These are phyloP conservation scores for Oreochromis niloticus DNA, from an alignment of 2,113 vertebrate genomes.

Conservation along the genomic window DNA sequence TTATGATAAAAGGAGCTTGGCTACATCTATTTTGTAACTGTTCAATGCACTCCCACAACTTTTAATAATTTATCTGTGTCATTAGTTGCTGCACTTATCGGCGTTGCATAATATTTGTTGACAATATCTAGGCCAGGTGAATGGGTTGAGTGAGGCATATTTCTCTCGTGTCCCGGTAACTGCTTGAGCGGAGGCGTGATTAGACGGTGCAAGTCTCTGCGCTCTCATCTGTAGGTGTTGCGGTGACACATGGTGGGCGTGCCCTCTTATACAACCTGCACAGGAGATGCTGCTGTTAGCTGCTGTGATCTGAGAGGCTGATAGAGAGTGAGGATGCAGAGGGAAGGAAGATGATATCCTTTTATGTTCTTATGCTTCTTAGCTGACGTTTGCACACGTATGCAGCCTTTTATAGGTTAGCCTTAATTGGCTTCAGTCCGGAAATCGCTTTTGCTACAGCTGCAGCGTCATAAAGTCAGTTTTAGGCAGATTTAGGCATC, in stretches of 20 bases:
- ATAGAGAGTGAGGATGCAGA: background rate
- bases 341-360: background rate
- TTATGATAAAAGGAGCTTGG: background rate
- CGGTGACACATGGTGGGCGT: conserved; percentile 21
- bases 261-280: conserved; percentile 28
- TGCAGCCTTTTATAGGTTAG: background rate
- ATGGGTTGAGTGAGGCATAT: background rate
- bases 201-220: background rate
- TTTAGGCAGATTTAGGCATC: background rate
- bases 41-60: background rate
- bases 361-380: background rate
- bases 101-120: background rate
- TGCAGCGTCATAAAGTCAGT: background rate
- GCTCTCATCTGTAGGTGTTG: background rate
- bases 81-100: background rate
- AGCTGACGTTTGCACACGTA: background rate
- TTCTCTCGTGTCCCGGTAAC: background rate
- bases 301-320: background rate
- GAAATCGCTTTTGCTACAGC: background rate
- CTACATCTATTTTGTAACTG: background rate
- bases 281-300: conserved; percentile 3
- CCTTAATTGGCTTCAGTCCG: background rate
- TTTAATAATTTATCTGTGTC: background rate
- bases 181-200: conserved; percentile 15
- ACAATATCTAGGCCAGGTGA: background rate